Percentiles rank a stretch among this genome's conserved stretches.
Conservation (phyloP, 1,140 invertebrate species). For the Dreissena polymorpha region DNA sequence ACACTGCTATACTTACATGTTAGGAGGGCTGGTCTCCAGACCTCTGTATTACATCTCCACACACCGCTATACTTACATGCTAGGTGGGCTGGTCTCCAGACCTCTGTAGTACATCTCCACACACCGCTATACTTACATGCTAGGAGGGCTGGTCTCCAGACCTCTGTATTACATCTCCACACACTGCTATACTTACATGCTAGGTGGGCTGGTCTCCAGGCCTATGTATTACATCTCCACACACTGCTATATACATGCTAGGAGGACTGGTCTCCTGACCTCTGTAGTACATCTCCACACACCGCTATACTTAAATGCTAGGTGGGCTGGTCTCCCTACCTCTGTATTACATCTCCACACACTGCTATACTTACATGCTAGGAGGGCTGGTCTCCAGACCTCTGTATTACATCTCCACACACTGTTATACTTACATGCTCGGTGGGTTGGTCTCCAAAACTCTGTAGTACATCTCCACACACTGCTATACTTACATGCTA, state of each 20-base stretch:
- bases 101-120: constrained; percentile 67
- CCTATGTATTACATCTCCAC: constrained; percentile 67
- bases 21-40: constrained; percentile 53
- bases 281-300: constrained; percentile 69
- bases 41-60: constrained; percentile 67
- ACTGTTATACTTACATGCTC: no score
- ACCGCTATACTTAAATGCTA: no score
- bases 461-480: constrained; percentile 69
- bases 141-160: constrained; percentile 53
- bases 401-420: constrained; percentile 69
- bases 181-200: no score
- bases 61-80: no score
- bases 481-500: no score
- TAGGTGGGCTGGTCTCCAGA: constrained; percentile 53
- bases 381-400: constrained; percentile 52
- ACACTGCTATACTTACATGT: no score
- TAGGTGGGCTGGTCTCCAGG: constrained; percentile 53
- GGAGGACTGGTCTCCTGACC: constrained; percentile 52
- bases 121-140: no score
- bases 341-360: constrained; percentile 69
- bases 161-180: constrained; percentile 67
- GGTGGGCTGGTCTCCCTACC: constrained; percentile 53
- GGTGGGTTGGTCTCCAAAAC: constrained; percentile 52
- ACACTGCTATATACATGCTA: no score
- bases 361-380: no score